Evolutionary conservation across 2,113 vertebrate species (phyloP), one percentile per base, ranked within the genome.

Genomic region (Charadrius vociferus): DNA sequence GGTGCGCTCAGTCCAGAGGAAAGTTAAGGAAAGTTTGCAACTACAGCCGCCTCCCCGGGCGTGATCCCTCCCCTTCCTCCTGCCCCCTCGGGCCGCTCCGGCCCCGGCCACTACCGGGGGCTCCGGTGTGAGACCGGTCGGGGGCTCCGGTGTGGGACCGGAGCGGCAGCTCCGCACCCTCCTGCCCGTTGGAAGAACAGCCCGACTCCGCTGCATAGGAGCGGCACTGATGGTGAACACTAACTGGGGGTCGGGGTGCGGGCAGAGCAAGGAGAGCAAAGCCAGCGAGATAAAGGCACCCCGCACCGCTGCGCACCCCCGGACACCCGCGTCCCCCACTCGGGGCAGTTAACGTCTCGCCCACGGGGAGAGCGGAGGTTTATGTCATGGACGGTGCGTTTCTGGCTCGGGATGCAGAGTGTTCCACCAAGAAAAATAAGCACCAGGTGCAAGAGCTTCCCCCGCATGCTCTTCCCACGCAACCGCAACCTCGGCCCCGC

Each of bases 21-120:
- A 89, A 95, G 91, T 93, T 93, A 17, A 17, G 55, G 37, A 10
- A 92, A 96, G 89, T 87, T 86, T 78, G 41, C 21, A 43, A 30
- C 61, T 24, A 5, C 55, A 53, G 36, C 11, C 50, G 20, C 29
- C n/a, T 70, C 39, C 32, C 41, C 32, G 84, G 75, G 39, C 1
- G 13, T 9, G 45, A 47, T 36, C 30, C 29, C 18, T 12, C 23
- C 73, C 10, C 0, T 9, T 5, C 4, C 11, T 43, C 30, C 70
- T 23, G 59, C 7, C 47, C 22, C 43, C 43, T 29, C 16, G 18
- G 50, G 50, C 37, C 14, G 49, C 49, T 49, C 49, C 49, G 11
- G 22, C 22, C 22, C 49, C 49, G 50, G 50, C n/a, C 14, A 18
- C 29, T 43, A 12, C 32, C 13, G 53, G 24, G 23, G 52, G 8